Conservation (phyloP, 2,113 vertebrate genomes). For the Theristicus caerulescens region DNA sequence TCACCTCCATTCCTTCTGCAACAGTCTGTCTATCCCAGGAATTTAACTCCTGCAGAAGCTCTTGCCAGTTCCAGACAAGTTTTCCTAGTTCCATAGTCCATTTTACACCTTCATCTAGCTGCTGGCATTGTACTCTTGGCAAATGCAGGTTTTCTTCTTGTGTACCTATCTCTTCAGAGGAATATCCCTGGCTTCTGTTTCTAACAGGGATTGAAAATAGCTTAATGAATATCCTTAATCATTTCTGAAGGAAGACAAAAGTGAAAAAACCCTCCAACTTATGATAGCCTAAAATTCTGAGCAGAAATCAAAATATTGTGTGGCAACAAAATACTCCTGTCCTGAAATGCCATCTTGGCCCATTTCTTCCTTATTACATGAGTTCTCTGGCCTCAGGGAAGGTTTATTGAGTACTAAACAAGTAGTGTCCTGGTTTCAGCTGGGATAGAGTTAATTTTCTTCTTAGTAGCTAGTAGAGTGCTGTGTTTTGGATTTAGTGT, state of each 20-base stretch:
- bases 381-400: background rate
- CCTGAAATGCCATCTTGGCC: background rate
- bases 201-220: background rate
- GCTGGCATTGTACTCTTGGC: background rate
- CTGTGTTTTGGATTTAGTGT: no score
- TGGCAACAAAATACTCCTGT: background rate
- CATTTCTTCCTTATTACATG: background rate
- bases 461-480: no score
- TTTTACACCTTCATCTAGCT: background rate
- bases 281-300: background rate
- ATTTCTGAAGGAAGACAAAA: background rate
- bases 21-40: background rate
- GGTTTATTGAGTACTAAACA: background rate
- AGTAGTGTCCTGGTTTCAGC: no score
- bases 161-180: background rate
- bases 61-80: background rate
- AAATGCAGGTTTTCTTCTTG: background rate
- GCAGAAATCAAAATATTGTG: background rate
- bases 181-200: background rate
- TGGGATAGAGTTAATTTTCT: no score
- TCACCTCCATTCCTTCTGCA: background rate
- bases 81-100: background rate
- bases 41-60: background rate
- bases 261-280: rapidly evolving
- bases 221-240: background rate